phyloP scores from a whole-genome alignment of 1,140 invertebrate species.

The Leptonema lineaticorne region DNA sequence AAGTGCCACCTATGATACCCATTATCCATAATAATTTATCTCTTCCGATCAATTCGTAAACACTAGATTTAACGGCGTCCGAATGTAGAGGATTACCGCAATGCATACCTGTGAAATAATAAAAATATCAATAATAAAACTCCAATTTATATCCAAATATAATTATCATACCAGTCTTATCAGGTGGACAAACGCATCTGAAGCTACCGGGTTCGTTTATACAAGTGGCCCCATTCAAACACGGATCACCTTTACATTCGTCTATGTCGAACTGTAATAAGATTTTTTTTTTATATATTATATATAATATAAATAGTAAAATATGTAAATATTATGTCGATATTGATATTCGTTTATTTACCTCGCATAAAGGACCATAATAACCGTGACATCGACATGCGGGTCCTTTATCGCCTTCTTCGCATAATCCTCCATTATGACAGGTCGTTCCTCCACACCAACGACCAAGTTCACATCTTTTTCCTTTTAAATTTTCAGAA shows the following conservation, averaged over 20 bases:
- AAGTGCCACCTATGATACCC: conserved; percentile 29
- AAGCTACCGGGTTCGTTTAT: conserved; percentile 75
- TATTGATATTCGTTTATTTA: neutral
- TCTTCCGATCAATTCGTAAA: conserved; percentile 36
- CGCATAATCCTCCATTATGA: conserved; percentile 71
- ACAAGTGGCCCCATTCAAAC: conserved; percentile 73
- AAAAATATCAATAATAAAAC: neutral
- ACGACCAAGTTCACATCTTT: conserved; percentile 70
- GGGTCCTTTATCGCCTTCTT: conserved; percentile 71
- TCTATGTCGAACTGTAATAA: conserved; percentile 60
- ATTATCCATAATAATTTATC: conserved; percentile 34
- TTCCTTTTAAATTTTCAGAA: conserved; percentile 19
- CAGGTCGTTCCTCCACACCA: conserved; percentile 68
- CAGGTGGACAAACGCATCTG: conserved; percentile 70
- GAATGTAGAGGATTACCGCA: conserved; percentile 66
- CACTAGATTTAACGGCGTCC: conserved; percentile 63
- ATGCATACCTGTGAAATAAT: conserved; percentile 38
- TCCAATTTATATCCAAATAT: neutral
- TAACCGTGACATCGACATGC: conserved; percentile 71
- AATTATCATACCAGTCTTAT: conserved; percentile 60
- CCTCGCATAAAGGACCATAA: conserved; percentile 65
- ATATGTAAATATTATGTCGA: neutral
- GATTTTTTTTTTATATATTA: too few species aligned
- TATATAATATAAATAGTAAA: too few species aligned
- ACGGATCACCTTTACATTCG: conserved; percentile 70